A percentile compares a stretch with the other conserved stretches of the same genome.
Evolutionary conservation across 2,797 vertebrate species (phyloP).

Genomic region (Bradypodion pumilum): DNA sequence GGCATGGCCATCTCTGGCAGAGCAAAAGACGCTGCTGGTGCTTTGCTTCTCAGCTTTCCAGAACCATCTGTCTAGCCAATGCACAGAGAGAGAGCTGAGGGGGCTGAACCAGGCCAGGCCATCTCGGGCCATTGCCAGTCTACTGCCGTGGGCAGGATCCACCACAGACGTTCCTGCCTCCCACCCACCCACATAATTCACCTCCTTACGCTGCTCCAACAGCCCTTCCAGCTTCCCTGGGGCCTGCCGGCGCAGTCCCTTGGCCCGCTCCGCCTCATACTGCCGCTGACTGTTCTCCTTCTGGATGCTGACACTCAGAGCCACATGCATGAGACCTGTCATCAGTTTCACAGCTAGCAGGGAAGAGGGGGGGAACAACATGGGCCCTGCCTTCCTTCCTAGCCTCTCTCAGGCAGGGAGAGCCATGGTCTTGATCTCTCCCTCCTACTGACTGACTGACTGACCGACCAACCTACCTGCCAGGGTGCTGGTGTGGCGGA

Average conservation of each 20-base stretch:
- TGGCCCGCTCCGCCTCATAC: constrained; percentile 79
- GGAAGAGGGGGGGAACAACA: not conserved
- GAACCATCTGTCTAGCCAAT: not conserved
- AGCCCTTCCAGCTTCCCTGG: constrained; percentile 80
- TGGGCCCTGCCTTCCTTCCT: not conserved
- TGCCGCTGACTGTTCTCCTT: constrained; percentile 80
- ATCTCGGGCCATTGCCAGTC: too few relatives aligned
- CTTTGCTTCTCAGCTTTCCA: not conserved
- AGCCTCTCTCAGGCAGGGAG: not conserved
- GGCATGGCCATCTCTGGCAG: too few relatives aligned
- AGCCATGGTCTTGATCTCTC: too few relatives aligned
- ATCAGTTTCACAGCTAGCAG: constrained; percentile 86
- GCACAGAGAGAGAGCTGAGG: not conserved
- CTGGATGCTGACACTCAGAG: constrained; percentile 76
- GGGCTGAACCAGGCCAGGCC: too few relatives aligned
- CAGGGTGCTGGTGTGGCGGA: constrained; percentile 91
- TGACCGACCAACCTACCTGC: constrained; percentile 78
- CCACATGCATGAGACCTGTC: constrained; percentile 83
- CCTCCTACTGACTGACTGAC: constrained; percentile 85
- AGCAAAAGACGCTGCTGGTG: too few relatives aligned
- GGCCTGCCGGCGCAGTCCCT: constrained; percentile 70
- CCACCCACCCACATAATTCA: constrained; percentile 53
- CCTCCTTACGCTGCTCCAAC: constrained; percentile 77
- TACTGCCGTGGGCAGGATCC: too few relatives aligned
- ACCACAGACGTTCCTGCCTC: too few relatives aligned